Evolutionary conservation across 2,888 invertebrate species (phyloP), one percentile per base, ranked within the genome.

Genomic region (Trichopria drosophilae): DNA sequence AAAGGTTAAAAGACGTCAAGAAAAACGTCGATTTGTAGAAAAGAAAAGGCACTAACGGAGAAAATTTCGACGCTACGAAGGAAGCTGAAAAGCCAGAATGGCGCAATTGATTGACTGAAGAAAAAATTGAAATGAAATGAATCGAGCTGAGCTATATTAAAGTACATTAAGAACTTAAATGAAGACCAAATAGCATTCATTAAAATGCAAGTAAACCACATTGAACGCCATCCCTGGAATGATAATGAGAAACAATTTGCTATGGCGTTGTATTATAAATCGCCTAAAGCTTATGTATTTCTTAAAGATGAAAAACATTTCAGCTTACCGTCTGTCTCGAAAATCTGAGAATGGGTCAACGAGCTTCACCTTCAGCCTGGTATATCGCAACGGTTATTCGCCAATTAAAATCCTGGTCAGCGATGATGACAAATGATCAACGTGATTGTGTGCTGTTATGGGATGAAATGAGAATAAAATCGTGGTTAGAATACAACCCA

Each of bases 181-280:
- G 41, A 41, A n/a, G 34, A 39, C 2, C 51, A 53, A 9, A 15
- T 45, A 5, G 15, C 32, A 4, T 53, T 51, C 39, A 46, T 57
- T 10, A 36, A 54, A 46, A 52, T 57, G 53, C 53, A 57, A 26
- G 32, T 57, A 19, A 54, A 46, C 43, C 53, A 57, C 34, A 31
- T 29, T 3, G 49, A 57, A 35, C 50, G 51, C 15, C 43, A 53
- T 23, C 16, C 50, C 6, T 56, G 56, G 53, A 45, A 46, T 12
- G 56, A 56, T 10, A 6, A 36, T 13, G 53, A 51, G 35, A 57
- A 56, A 24, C 32, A 43, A 23, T 28, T 19, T 36, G 62, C 65
- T 26, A 20, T 66, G 13, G 53, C 58, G 12, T 31, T 67, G 18
- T 66, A 55, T 58, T 63, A 66, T 37, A 64, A 62, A 58, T 67